Percentiles rank a stretch among this genome's conserved stretches.
These are phyloP conservation scores for Acropora tenuis DNA, from an alignment of 64 coral and sea anemone species.

Conservation along the genomic window DNA sequence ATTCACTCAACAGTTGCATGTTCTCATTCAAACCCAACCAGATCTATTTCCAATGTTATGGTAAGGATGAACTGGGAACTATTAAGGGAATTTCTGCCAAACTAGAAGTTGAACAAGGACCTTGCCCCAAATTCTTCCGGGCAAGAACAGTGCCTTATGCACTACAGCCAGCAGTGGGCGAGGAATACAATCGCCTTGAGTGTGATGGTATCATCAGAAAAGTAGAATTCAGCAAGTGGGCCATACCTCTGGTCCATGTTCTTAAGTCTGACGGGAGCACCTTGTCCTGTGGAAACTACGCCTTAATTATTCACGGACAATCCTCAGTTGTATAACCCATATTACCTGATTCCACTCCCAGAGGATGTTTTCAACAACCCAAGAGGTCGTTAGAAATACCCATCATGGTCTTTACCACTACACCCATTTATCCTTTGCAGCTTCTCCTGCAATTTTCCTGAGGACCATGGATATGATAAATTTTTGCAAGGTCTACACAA, in stretches of 20 bases:
- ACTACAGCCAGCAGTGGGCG: not conserved
- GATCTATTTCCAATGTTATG: not conserved
- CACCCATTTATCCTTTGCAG: not conserved
- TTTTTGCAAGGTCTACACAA: not conserved
- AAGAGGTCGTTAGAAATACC: not conserved
- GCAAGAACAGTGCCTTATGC: slow-evolving; percentile 29
- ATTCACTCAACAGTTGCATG: not conserved
- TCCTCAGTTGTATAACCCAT: slow-evolving; percentile 31
- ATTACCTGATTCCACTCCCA: not conserved
- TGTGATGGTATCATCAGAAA: not conserved
- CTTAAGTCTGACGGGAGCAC: slow-evolving; percentile 5
- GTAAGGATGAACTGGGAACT: not conserved
- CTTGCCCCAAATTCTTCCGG: slow-evolving; percentile 22
- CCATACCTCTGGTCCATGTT: slow-evolving; percentile 8
- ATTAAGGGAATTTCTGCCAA: slow-evolving; percentile 15
- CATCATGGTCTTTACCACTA: not conserved
- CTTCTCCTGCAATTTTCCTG: slow-evolving; percentile 10
- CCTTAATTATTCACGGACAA: slow-evolving; percentile 23
- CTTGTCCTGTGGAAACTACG: slow-evolving; percentile 18
- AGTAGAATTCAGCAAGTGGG: slow-evolving; percentile 12
- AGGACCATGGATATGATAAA: slow-evolving; percentile 3
- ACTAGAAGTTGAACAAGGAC: not conserved
- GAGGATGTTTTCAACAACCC: slow-evolving; percentile 20
- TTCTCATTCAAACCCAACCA: not conserved
- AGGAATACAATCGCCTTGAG: not conserved